A percentile compares a stretch with the other conserved stretches of the same genome.
Conservation (phyloP, 2,888 invertebrate genomes). For the Dichetophora obliterata region DNA sequence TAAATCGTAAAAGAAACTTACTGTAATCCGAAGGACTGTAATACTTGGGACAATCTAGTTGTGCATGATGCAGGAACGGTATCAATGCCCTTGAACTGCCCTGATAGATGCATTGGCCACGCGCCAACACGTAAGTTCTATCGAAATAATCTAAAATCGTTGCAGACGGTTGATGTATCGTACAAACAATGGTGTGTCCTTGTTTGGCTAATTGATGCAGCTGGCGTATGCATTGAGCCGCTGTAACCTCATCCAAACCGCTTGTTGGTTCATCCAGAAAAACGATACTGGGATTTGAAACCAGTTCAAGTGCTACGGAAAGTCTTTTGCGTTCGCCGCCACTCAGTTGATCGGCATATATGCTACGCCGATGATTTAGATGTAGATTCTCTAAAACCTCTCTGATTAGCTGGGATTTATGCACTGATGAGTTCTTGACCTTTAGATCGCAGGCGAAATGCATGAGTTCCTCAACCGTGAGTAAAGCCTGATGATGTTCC, state of each 20-base stretch:
- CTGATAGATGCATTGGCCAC: conserved; percentile 77
- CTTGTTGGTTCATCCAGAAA: conserved; percentile 88
- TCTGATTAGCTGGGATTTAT: conserved; percentile 59
- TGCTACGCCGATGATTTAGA: conserved; percentile 65
- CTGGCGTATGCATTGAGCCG: conserved; percentile 74
- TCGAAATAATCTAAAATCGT: conserved; percentile 76
- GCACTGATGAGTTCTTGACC: conserved; percentile 67
- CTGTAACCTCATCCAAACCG: conserved; percentile 78
- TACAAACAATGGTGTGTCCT: conserved; percentile 79
- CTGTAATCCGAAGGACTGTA: conserved; percentile 81
- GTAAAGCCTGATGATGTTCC: conserved; percentile 79
- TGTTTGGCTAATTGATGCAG: conserved; percentile 74
- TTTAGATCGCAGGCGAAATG: conserved; percentile 83
- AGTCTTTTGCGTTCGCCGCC: conserved; percentile 86
- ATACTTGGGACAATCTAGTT: conserved; percentile 75
- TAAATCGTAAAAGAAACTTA: conserved; percentile 67
- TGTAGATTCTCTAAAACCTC: conserved; percentile 66
- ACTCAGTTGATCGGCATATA: conserved; percentile 73
- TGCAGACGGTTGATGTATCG: conserved; percentile 80
- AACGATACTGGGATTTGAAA: conserved; percentile 87
- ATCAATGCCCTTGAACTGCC: conserved; percentile 76
- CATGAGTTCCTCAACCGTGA: conserved; percentile 83
- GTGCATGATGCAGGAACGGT: conserved; percentile 73
- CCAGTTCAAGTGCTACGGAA: conserved; percentile 85
- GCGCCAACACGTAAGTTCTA: conserved; percentile 76